These are phyloP conservation scores for Sphaerodactylus townsendi DNA, from an alignment of 2,113 vertebrate species.

Conservation along the genomic window DNA sequence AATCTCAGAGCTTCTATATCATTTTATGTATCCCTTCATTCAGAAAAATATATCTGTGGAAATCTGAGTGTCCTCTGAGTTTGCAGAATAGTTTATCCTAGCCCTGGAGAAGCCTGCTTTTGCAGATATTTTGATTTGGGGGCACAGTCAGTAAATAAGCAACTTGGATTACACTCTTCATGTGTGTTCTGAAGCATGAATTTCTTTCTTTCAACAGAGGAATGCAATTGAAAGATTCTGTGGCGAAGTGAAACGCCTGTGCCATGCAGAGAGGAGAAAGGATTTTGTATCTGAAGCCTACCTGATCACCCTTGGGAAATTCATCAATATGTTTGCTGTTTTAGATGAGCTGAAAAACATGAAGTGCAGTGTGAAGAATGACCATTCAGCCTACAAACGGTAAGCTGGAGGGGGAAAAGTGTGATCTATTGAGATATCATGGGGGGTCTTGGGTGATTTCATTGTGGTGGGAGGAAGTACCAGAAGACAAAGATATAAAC, in stretches of 20 bases:
- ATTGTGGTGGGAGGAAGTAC: not conserved
- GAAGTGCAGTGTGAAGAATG: slow-evolving; percentile 98
- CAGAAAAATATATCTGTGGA: too few species aligned
- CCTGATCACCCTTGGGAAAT: slow-evolving; percentile 93
- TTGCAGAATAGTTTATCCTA: too few species aligned
- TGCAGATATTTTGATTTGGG: too few species aligned
- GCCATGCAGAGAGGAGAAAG: slow-evolving; percentile 92
- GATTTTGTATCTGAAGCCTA: slow-evolving; percentile 98
- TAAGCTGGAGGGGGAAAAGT: slow-evolving; percentile 50
- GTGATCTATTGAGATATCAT: not conserved
- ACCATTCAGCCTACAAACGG: slow-evolving; percentile 97
- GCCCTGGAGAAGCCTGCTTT: too few species aligned
- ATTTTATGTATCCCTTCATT: too few species aligned
- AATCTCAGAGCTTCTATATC: too few species aligned
- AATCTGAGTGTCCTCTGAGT: too few species aligned
- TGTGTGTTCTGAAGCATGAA: not conserved
- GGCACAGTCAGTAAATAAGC: too few species aligned
- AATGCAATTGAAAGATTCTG: slow-evolving; percentile 96
- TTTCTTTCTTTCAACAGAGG: slow-evolving; percentile 73
- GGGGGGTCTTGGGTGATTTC: not conserved
- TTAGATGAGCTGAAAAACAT: slow-evolving; percentile 97
- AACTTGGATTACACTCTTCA: not conserved
- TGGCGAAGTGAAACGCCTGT: slow-evolving; percentile 91
- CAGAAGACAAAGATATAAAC: not conserved
- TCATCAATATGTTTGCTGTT: slow-evolving; percentile 99